phyloP scores from a whole-genome alignment of 2,797 vertebrate species.

The Philypnodon macrostomus region DNA sequence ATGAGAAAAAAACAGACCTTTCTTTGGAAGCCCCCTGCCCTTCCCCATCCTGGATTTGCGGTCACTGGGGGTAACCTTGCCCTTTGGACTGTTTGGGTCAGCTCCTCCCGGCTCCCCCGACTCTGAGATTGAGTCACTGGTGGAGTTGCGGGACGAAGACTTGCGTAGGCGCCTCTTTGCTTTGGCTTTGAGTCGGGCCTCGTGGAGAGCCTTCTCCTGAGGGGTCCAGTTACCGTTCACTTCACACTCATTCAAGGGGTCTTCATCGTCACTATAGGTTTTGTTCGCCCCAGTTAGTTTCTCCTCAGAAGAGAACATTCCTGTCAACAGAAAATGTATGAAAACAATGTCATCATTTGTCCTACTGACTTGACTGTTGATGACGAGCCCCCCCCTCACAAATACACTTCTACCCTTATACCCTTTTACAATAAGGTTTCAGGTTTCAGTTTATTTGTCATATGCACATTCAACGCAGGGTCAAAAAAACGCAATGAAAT shows the following conservation, averaged over 20 bases:
- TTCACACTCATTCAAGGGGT: constrained; percentile 69
- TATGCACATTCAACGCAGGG: no score
- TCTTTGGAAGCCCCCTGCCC: constrained; percentile 86
- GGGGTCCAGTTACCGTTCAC: constrained; percentile 81
- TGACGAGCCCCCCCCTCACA: no score
- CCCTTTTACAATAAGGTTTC: no score
- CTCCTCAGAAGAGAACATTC: constrained; percentile 45
- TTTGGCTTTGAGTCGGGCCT: constrained; percentile 84
- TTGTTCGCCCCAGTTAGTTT: constrained; percentile 34
- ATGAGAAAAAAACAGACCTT: constrained; percentile 71
- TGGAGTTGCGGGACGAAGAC: constrained; percentile 81
- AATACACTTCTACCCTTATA: no score
- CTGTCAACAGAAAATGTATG: constrained; percentile 41
- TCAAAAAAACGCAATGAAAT: no score
- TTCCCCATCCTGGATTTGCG: constrained; percentile 84
- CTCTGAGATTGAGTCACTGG: constrained; percentile 79
- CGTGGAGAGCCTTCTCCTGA: constrained; percentile 85
- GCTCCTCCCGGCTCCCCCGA: constrained; percentile 57
- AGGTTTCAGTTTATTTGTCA: no score
- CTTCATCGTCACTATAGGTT: constrained; percentile 64
- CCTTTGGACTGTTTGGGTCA: constrained; percentile 80
- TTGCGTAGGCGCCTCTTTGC: constrained; percentile 83
- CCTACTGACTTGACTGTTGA: no score
- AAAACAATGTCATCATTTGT: no score
- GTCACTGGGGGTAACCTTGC: constrained; percentile 73